Evolutionary conservation across 2,113 vertebrate genomes (phyloP).

Genomic region (Clarias batrachus): DNA sequence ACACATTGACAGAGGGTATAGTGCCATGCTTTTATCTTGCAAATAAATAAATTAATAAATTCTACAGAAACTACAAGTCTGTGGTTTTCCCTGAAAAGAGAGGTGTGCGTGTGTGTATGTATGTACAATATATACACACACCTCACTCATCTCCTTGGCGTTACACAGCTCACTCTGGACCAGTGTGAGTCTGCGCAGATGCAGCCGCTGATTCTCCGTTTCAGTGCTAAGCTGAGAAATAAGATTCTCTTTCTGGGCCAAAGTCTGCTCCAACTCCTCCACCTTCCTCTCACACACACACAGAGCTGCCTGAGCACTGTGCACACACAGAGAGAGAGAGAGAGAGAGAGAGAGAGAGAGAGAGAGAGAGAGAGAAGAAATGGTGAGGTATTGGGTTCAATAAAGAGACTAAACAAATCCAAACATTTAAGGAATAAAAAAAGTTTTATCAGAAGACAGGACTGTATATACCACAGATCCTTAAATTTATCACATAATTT

Average conservation of each 20-base stretch:
- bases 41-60: no score
- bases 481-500: not conserved
- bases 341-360: not conserved
- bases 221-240: slow-evolving; percentile 59
- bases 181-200: slow-evolving; percentile 67
- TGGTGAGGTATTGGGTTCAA: no score
- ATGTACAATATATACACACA: slow-evolving; percentile 41
- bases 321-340: not conserved
- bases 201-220: slow-evolving; percentile 59
- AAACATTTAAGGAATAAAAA: not conserved
- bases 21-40: not conserved
- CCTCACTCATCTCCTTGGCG: slow-evolving; percentile 80
- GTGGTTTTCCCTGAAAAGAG: not conserved
- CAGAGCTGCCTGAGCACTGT: slow-evolving; percentile 63
- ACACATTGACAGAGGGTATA: not conserved
- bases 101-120: not conserved
- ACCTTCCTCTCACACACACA: slow-evolving; percentile 56
- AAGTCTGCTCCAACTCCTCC: slow-evolving; percentile 50
- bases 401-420: not conserved
- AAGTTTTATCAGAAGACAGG: not conserved
- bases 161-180: slow-evolving; percentile 68
- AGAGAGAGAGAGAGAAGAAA: not conserved
- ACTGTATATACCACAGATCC: not conserved
- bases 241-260: slow-evolving; percentile 60
- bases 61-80: not conserved